Evolutionary conservation across 2,888 invertebrate genomes (phyloP), one percentile per base, ranked within the genome.

Genomic region (Eutolmus rufibarbis): DNA sequence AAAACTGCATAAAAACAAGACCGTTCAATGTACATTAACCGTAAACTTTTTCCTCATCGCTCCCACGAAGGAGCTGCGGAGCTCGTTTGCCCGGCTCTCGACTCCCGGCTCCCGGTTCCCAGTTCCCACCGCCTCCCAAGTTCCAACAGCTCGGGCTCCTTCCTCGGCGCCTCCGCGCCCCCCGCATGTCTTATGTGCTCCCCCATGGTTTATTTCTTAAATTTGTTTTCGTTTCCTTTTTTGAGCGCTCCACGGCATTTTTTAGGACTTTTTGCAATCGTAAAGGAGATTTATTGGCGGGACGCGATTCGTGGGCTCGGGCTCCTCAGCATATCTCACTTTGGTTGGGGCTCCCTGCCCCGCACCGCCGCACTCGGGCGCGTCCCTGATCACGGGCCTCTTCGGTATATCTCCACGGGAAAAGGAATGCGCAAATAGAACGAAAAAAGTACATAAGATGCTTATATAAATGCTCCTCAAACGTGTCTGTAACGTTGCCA

Each of bases 271-370:
- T 88, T 88, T 86, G 87, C 85, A 77, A 74, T 85, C 86, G 87
- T 89, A 88, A 88, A 89, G 87, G 66, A 88, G 89, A 89, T 89
- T 89, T 89, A 89, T 89, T 88, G 88, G 37, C 57, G 87, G 88
- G 88, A 89, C 89, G 89, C 89, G 89, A 89, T 89, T 89, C 89
- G 89, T 89, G 88, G 88, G 88, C 88, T 88, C 79, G 87, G 87
- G 86, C 57, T 88, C 77, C 74, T 86, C 74, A 66, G 78, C 77
- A 87, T 86, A 88, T 88, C 88, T 87, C 74, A 78, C 86, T 88
- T 87, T 14, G 43, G 14, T 46, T 46, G 43, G 31, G 28, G 28
- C 31, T 66, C 87, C 88, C 88, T 86, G 43, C 31, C 78, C 37
- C 40, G 28, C 28, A 86, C 43, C 40, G 28, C 57, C 57, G n/a